Base-by-base conservation (phyloP, 2,888 invertebrate species). In the Hesperia comma region DNA sequence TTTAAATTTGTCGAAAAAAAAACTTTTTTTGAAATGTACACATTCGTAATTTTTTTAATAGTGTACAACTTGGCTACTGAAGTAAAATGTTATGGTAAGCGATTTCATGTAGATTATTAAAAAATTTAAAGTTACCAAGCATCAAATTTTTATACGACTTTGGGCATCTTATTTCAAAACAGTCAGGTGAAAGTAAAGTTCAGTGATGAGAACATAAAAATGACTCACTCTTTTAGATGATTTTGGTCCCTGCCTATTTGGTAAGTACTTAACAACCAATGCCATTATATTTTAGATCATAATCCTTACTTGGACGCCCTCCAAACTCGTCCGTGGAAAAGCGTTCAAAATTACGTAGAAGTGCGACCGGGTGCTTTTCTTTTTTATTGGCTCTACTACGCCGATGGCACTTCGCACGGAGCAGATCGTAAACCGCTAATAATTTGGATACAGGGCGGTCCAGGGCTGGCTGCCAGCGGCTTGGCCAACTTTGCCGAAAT, bases 371-470 rank as follows among this genome's bases (percentile, higher is more conserved):
- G 95, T 0, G 97, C 97, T 0, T 94, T 95, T 74, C 94, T 97
- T 90, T 98, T 98, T 84, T 98, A 97, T 93, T 98, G 97, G 97
- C 89, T 98, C n/a, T 97, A 96, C 81, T 96, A 95, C 77, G 96
- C 96, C 17, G 95, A 95, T 17, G 94, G 95, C 0, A 93, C 93
- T 58, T 93, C 93, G 0, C 70, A 79, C 3, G 93, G 91, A 5
- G 82, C 94, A 87, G 37, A 95, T 12, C 90, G 92, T 32, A 90
- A 91, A 66, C 98, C 98, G 0, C 84, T 98, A 7, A 92, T 97
- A 53, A 95, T 98, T 78, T 98, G 98, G 98, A 93, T 98, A 19
- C 96, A 98, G 94, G 98, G 98, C 26, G 98, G 98, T 0, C 98
- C 98, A 0, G 98, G 94, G 0, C 94, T 95, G n/a, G 96, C 96